Evolutionary conservation across 2,888 invertebrate genomes (phyloP).

Genomic region (Platypus cylindrus): DNA sequence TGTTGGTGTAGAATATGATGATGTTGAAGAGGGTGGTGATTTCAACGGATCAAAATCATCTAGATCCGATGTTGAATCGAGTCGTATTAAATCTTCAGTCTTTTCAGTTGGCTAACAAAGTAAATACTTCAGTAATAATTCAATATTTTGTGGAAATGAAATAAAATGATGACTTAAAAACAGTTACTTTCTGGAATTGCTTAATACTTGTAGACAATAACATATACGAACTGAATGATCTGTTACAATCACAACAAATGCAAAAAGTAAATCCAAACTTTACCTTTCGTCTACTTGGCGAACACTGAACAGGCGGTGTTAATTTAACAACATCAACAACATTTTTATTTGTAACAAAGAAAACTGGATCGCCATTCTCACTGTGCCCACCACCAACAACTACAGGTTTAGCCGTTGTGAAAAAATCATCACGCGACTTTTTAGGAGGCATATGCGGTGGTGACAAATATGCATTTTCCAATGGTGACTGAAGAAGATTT

Average conservation of each 20-base stretch:
- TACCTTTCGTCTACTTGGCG: slow-evolving; percentile 33
- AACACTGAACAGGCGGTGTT: slow-evolving; percentile 31
- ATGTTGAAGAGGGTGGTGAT: slow-evolving; percentile 26
- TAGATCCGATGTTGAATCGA: slow-evolving; percentile 50
- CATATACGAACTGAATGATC: no score
- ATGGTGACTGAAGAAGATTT: slow-evolving; percentile 32
- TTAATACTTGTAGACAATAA: background rate
- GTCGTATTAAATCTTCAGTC: slow-evolving; percentile 48
- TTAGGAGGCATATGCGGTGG: slow-evolving; percentile 30
- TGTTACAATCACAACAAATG: no score
- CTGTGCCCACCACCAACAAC: slow-evolving; percentile 35
- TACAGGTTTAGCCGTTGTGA: slow-evolving; percentile 30
- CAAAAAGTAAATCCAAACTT: no score
- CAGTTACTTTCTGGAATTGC: background rate
- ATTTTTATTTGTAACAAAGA: slow-evolving; percentile 35
- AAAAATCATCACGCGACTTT: slow-evolving; percentile 24
- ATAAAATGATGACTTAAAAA: background rate
- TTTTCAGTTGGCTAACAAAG: slow-evolving; percentile 32
- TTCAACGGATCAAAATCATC: slow-evolving; percentile 57
- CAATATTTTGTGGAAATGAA: slow-evolving; percentile 2
- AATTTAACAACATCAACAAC: slow-evolving; percentile 36
- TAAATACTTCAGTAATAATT: slow-evolving; percentile 1
- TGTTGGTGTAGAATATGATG: slow-evolving; percentile 24
- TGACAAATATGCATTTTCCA: slow-evolving; percentile 32
- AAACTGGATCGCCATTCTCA: slow-evolving; percentile 36